Evolutionary conservation across 2,888 invertebrate species (phyloP).

Genomic region (Eupithecia pulchellata): DNA sequence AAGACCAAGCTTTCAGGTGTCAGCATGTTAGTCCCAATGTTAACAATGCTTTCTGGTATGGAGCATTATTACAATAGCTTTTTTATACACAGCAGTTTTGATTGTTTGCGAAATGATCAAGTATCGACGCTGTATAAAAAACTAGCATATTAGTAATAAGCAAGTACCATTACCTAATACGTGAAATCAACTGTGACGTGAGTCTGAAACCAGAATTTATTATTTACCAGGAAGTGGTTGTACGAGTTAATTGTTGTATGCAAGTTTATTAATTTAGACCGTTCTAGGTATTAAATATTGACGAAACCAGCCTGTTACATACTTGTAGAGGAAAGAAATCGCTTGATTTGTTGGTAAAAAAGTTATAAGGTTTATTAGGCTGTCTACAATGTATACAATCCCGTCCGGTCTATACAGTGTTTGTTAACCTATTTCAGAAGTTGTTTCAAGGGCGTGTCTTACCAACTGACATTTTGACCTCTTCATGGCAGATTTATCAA

Average conservation of each 20-base stretch:
- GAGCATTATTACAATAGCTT: slow-evolving; percentile 25
- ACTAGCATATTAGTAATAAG: slow-evolving; percentile 35
- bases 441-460: slow-evolving; percentile 9
- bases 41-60: slow-evolving; percentile 38
- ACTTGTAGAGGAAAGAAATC: slow-evolving; percentile 58
- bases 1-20: slow-evolving; percentile 59
- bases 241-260: slow-evolving; percentile 50
- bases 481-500: slow-evolving; percentile 64
- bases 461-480: slow-evolving; percentile 52
- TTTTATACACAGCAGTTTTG: slow-evolving; percentile 24
- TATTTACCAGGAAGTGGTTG: slow-evolving; percentile 45
- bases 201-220: slow-evolving; percentile 36
- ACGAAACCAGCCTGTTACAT: slow-evolving; percentile 25
- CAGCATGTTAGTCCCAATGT: slow-evolving; percentile 36
- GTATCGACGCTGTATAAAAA: slow-evolving; percentile 37
- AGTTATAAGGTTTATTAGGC: not conserved
- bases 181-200: slow-evolving; percentile 38
- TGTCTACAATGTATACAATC: not conserved
- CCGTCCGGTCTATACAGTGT: not conserved
- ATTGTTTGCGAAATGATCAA: slow-evolving; percentile 39
- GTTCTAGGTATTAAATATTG: slow-evolving; percentile 46
- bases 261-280: slow-evolving; percentile 58
- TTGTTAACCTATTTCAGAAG: not conserved
- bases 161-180: slow-evolving; percentile 38
- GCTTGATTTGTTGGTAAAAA: slow-evolving; percentile 30